Evolutionary conservation across 2,888 invertebrate genomes (phyloP).

Genomic region (Diogma glabrata): DNA sequence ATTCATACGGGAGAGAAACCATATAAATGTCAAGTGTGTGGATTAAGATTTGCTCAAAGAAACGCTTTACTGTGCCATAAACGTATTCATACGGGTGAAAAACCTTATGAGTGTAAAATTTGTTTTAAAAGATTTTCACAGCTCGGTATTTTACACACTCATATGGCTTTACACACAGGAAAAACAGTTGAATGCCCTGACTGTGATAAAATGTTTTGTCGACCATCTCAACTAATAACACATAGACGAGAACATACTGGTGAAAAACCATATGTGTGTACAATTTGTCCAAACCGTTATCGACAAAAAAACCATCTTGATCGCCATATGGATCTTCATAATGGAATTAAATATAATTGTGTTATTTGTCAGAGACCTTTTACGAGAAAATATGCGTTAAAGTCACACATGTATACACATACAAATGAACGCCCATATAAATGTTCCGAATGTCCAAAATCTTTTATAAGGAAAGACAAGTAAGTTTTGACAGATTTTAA

Average conservation of each 20-base stretch:
- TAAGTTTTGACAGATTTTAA: conserved; percentile 7
- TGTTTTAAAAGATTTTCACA: conserved; percentile 29
- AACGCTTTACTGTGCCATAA: conserved; percentile 28
- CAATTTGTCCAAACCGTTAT: conserved; percentile 27
- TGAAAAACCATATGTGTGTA: conserved; percentile 27
- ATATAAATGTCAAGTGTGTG: conserved; percentile 26
- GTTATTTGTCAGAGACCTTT: conserved; percentile 17
- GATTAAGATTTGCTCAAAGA: conserved; percentile 25
- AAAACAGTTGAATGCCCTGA: conserved; percentile 28
- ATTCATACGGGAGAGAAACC: conserved; percentile 28
- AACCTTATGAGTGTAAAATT: conserved; percentile 27
- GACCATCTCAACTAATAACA: conserved; percentile 26
- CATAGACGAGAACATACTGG: conserved; percentile 28
- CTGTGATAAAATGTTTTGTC: conserved; percentile 29
- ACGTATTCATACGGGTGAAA: conserved; percentile 28
- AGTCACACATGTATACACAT: conserved; percentile 20
- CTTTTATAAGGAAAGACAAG: conserved; percentile 19
- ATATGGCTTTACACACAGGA: conserved; percentile 28
- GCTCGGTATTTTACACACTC: conserved; percentile 28
- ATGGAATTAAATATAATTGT: conserved; percentile 21
- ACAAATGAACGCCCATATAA: conserved; percentile 17
- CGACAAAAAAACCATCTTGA: conserved; percentile 29
- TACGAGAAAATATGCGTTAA: conserved; percentile 18
- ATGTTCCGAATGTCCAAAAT: conserved; percentile 16
- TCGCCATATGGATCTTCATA: conserved; percentile 28